These are phyloP conservation scores for Neoniphon sammara DNA, from an alignment of 2,797 vertebrate species.

Conservation along the genomic window DNA sequence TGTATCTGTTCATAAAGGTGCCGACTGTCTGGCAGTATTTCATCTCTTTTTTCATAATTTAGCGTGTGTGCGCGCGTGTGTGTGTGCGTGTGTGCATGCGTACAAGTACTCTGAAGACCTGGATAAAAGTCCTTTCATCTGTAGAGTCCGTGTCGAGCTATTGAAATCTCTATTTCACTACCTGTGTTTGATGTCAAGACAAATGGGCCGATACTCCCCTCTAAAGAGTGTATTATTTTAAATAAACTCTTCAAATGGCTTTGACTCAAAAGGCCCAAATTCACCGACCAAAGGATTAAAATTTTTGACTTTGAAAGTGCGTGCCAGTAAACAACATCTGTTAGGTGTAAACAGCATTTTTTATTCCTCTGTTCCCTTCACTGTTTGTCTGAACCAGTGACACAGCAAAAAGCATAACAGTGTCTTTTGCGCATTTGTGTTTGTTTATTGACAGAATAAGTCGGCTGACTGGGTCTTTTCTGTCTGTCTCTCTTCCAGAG, in stretches of 20 bases:
- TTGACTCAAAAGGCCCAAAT: constrained; percentile 30
- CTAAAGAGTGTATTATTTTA: constrained; percentile 24
- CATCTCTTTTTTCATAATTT: not conserved
- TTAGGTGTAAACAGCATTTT: constrained; percentile 29
- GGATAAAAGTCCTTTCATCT: constrained; percentile 53
- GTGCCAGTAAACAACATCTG: not conserved
- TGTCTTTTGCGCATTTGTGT: constrained; percentile 6
- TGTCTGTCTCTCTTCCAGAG: constrained; percentile 81
- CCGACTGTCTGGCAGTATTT: not conserved
- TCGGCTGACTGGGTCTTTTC: not conserved
- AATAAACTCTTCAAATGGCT: constrained; percentile 32
- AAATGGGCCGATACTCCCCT: constrained; percentile 38
- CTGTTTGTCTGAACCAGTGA: constrained; percentile 27
- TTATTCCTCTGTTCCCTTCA: constrained; percentile 10
- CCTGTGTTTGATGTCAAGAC: constrained; percentile 54
- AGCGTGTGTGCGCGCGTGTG: constrained; percentile 18
- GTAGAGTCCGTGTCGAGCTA: constrained; percentile 20
- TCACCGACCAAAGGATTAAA: not conserved
- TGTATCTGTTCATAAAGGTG: too few species aligned
- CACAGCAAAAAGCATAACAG: constrained; percentile 1
- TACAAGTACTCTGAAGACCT: constrained; percentile 17
- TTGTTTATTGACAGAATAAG: constrained; percentile 29
- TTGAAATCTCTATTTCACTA: constrained; percentile 15
- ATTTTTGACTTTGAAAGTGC: not conserved
- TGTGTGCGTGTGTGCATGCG: constrained; percentile 10